These are phyloP conservation scores for Osedax fenrisi DNA, from an alignment of 2,888 invertebrate species.

Conservation along the genomic window DNA sequence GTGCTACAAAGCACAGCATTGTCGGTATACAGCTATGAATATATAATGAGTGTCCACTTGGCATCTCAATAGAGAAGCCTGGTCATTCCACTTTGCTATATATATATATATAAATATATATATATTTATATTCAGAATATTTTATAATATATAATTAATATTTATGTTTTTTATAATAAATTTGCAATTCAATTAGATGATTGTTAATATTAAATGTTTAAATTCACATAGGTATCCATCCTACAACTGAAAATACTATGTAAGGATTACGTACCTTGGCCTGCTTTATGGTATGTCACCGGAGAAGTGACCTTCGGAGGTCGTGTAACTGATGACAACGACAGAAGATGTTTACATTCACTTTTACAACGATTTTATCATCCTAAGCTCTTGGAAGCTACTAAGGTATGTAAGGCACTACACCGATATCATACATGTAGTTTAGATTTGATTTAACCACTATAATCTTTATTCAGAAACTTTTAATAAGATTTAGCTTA, in stretches of 20 bases:
- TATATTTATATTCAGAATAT: neutral
- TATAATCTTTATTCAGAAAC: too few species aligned
- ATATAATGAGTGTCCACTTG: too few species aligned
- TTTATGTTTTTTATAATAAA: neutral
- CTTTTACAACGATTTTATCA: constrained; percentile 46
- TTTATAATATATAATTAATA: neutral
- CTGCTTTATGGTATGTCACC: constrained; percentile 47
- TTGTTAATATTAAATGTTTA: too few species aligned
- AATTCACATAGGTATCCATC: constrained; percentile 48
- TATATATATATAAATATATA: neutral
- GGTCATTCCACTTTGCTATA: too few species aligned
- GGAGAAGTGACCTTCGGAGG: constrained; percentile 50
- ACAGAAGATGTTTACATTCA: constrained; percentile 46
- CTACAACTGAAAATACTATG: constrained; percentile 46
- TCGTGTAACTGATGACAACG: constrained; percentile 50
- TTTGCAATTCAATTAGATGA: neutral
- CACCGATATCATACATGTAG: too few species aligned
- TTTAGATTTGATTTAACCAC: too few species aligned
- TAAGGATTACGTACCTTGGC: constrained; percentile 44
- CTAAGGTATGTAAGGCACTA: too few species aligned
- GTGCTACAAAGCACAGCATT: too few species aligned
- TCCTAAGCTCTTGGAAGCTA: constrained; percentile 32
- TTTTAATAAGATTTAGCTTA: too few species aligned
- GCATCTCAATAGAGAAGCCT: too few species aligned
- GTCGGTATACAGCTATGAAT: too few species aligned